Evolutionary conservation across 2,113 vertebrate genomes (phyloP).

Genomic region (Anoura caudifer): DNA sequence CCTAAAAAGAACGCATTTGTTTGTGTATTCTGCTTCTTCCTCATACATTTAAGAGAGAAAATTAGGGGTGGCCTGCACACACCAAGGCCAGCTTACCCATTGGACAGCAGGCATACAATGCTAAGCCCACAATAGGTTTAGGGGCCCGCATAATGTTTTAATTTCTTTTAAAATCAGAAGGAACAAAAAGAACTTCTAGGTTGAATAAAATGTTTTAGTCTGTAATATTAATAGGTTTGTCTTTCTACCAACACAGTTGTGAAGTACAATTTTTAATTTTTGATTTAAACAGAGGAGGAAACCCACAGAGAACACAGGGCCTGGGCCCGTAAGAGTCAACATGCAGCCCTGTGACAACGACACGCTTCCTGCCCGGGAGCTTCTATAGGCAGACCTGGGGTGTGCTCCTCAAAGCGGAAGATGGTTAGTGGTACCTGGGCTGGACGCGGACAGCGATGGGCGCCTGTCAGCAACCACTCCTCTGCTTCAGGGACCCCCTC

Average conservation of each 20-base stretch:
- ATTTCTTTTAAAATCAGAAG: slow-evolving; percentile 14
- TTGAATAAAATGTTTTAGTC: not conserved
- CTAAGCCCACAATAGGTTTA: not conserved
- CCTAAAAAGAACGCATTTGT: not conserved
- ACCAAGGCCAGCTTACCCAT: not conserved
- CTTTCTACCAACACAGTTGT: not conserved
- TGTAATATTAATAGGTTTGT: not conserved
- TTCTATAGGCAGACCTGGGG: not conserved
- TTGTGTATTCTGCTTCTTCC: not conserved
- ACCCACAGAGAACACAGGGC: not conserved
- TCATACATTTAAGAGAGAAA: not conserved
- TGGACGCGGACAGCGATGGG: not conserved
- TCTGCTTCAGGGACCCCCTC: not conserved
- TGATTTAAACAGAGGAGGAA: not conserved
- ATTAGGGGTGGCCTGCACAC: not conserved
- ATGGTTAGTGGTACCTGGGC: not conserved
- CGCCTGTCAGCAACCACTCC: not conserved
- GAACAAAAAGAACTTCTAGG: not conserved
- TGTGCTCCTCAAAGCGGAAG: not conserved
- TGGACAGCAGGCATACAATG: not conserved
- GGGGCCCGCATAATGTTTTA: not conserved
- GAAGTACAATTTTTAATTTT: not conserved
- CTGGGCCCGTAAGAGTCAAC: not conserved
- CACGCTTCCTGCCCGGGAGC: not conserved
- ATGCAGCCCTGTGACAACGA: no score